Conservation (phyloP, 2,797 vertebrate species). For the Oophaga sylvatica region DNA sequence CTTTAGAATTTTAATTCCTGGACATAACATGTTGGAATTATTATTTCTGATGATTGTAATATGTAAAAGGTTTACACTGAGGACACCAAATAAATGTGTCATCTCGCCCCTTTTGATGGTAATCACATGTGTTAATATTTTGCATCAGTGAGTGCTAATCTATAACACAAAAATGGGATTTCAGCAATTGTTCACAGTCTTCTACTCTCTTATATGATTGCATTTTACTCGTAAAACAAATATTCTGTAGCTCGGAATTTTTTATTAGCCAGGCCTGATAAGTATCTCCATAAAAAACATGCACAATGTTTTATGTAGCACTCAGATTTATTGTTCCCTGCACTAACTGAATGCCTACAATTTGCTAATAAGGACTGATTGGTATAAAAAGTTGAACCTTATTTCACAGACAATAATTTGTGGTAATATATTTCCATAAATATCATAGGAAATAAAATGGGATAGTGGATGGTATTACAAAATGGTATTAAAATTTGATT, state of each 20-base stretch:
- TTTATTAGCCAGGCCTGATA: not conserved
- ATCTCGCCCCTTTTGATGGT: not conserved
- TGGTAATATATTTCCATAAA: conserved; percentile 41
- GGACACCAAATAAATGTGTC: not conserved
- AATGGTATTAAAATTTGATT: conserved; percentile 13
- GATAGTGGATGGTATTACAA: conserved; percentile 22
- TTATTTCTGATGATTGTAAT: not conserved
- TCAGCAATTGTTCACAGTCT: not conserved
- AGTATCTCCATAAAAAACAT: conserved; percentile 12
- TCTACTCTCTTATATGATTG: not conserved
- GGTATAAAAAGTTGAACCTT: conserved; percentile 2
- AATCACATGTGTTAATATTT: not conserved
- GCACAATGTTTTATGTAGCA: not conserved
- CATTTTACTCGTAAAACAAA: conserved; percentile 10
- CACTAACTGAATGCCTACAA: not conserved
- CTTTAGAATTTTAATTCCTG: not conserved
- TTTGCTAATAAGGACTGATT: conserved; percentile 3
- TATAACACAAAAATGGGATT: not conserved
- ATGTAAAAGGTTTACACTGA: not conserved
- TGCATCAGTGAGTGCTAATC: not conserved
- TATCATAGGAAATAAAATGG: conserved; percentile 30
- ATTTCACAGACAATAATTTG: conserved; percentile 35
- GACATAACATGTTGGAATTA: not conserved
- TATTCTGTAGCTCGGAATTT: not conserved
- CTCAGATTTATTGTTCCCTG: not conserved